A percentile compares a stretch with the other conserved stretches of the same genome.
Evolutionary conservation across 2,113 vertebrate genomes (phyloP).

Genomic region (Uria aalge): DNA sequence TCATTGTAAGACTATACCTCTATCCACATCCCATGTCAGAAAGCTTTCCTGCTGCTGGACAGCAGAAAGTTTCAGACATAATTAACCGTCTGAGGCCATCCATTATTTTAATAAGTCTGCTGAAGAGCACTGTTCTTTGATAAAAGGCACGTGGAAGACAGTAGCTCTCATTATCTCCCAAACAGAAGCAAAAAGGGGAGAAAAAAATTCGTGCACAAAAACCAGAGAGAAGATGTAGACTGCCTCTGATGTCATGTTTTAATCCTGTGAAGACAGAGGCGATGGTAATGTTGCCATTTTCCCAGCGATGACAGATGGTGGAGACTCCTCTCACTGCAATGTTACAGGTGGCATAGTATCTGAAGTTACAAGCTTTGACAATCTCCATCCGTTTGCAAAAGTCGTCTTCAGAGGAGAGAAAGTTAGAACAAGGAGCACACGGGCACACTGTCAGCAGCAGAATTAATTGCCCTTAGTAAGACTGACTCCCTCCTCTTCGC

Average conservation of each 20-base stretch:
- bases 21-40: not conserved
- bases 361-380: not conserved
- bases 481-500: not conserved
- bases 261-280: not conserved
- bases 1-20: not conserved
- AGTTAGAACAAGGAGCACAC: not conserved
- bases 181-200: not conserved
- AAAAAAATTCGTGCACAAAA: not conserved
- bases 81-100: constrained; percentile 39
- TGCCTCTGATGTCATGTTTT: not conserved
- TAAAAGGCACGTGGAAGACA: constrained; percentile 19
- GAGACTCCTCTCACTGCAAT: not conserved
- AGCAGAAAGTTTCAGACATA: constrained; percentile 29
- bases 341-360: not conserved
- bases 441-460: not conserved
- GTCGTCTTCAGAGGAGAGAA: not conserved
- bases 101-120: constrained; percentile 69
- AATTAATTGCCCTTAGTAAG: not conserved
- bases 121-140: constrained; percentile 19
- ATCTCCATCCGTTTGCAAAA: not conserved
- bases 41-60: constrained; percentile 20
- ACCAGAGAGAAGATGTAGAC: not conserved
- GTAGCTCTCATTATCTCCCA: constrained; percentile 54
- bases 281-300: not conserved
- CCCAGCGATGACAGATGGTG: not conserved